phyloP scores from a whole-genome alignment of 1,140 invertebrate species.

The Metopolophium dirhodum region DNA sequence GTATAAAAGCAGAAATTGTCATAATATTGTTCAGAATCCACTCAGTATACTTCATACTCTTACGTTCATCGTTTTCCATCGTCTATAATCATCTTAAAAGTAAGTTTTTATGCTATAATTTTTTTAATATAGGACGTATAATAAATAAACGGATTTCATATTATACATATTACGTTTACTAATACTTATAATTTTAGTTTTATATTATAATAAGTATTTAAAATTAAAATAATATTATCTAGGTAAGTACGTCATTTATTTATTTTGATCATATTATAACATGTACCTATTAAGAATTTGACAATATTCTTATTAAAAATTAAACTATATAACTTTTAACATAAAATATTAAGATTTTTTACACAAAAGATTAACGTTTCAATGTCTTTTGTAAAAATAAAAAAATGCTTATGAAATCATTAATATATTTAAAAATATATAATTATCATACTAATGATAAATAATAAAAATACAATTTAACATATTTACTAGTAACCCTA shows the following conservation, averaged over 20 bases:
- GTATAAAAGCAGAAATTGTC: conserved; percentile 32
- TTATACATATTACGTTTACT: background rate
- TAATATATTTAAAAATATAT: background rate
- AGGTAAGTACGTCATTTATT: background rate
- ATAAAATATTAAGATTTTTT: background rate
- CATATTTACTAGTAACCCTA: background rate
- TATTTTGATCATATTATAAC: background rate
- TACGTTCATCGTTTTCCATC: background rate
- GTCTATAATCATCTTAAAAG: background rate
- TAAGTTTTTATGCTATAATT: background rate
- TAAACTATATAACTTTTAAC: no score
- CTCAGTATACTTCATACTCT: background rate
- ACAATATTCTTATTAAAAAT: no score
- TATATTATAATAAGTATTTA: background rate
- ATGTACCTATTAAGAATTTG: no score
- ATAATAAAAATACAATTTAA: background rate
- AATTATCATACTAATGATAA: background rate
- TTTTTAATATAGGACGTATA: background rate
- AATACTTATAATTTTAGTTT: background rate
- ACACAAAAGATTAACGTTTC: background rate
- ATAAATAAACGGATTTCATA: background rate
- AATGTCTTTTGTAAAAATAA: no score
- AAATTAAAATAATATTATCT: background rate
- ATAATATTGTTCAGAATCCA: background rate
- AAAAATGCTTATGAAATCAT: no score